Evolutionary conservation across 2,113 vertebrate species (phyloP).

Genomic region (Equus quagga): DNA sequence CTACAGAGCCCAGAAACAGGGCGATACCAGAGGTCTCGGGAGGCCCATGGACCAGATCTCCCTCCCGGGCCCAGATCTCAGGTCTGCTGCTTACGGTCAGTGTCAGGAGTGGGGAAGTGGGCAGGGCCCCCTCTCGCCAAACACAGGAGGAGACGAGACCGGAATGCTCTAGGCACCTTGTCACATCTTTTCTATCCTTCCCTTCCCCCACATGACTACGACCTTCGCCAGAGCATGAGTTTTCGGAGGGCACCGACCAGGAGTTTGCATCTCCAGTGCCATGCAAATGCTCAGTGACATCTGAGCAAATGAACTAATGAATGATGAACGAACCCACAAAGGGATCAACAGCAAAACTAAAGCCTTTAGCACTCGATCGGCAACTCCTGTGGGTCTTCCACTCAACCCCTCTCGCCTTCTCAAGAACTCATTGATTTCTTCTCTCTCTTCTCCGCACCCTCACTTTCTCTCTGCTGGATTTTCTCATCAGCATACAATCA

Average conservation of each 20-base stretch:
- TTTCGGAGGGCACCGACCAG: background rate
- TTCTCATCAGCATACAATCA: background rate
- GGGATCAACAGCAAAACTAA: background rate
- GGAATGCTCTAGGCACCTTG: no score
- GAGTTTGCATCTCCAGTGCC: background rate
- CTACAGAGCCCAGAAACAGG: background rate
- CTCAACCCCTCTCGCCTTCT: background rate
- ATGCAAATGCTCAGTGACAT: background rate
- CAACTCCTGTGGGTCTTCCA: background rate
- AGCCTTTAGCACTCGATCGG: background rate
- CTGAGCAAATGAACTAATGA: background rate
- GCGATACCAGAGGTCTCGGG: background rate
- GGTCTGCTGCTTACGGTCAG: background rate
- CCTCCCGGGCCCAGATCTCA: no score
- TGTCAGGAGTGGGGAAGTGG: background rate
- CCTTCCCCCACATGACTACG: background rate
- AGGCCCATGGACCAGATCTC: background rate
- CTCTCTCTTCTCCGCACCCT: background rate
- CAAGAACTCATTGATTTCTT: background rate
- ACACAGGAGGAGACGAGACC: background rate
- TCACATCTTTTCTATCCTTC: background rate
- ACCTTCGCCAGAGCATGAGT: background rate
- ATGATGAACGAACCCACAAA: background rate
- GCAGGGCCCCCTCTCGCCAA: no score
- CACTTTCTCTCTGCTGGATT: background rate